Evolutionary conservation across 2,113 vertebrate genomes (phyloP).

Genomic region (Corythaixoides concolor): DNA sequence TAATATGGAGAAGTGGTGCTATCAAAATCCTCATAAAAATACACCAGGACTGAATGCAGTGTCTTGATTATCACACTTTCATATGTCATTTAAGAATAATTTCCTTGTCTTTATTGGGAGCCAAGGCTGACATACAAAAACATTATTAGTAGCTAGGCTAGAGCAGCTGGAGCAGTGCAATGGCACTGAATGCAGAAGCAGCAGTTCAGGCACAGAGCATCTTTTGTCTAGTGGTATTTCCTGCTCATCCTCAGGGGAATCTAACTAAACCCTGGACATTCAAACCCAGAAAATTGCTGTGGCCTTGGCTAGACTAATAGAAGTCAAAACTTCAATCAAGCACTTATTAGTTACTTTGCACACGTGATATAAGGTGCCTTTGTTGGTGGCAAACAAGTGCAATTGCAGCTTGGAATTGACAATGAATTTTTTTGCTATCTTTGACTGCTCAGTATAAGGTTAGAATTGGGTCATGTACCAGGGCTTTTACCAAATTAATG

Average conservation of each 20-base stretch:
- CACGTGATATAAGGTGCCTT: constrained; percentile 31
- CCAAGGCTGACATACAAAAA: neutral
- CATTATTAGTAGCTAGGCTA: constrained; percentile 4
- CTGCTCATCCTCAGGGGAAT: constrained; percentile 58
- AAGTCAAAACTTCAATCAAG: constrained; percentile 77
- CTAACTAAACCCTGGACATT: constrained; percentile 51
- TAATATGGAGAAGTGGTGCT: neutral
- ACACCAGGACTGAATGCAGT: neutral
- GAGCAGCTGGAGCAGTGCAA: neutral
- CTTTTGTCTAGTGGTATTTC: constrained; percentile 59
- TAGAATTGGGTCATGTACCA: constrained; percentile 70
- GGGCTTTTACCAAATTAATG: constrained; percentile 76
- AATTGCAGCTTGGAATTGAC: constrained; percentile 59
- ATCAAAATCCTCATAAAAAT: neutral
- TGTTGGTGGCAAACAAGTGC: constrained; percentile 65
- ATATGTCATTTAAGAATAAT: neutral
- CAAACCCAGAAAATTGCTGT: constrained; percentile 69
- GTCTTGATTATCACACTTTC: neutral
- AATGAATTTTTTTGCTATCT: constrained; percentile 65
- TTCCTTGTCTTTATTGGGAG: neutral
- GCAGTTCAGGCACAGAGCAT: constrained; percentile 30
- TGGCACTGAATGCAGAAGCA: constrained; percentile 43
- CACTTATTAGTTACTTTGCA: constrained; percentile 70
- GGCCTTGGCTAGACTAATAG: constrained; percentile 67
- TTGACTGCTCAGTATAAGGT: constrained; percentile 73